Percentiles rank a stretch among this genome's conserved stretches.
Evolutionary conservation across 1,140 invertebrate species (phyloP).

Genomic region (Mycetomoellerius zeteki): DNA sequence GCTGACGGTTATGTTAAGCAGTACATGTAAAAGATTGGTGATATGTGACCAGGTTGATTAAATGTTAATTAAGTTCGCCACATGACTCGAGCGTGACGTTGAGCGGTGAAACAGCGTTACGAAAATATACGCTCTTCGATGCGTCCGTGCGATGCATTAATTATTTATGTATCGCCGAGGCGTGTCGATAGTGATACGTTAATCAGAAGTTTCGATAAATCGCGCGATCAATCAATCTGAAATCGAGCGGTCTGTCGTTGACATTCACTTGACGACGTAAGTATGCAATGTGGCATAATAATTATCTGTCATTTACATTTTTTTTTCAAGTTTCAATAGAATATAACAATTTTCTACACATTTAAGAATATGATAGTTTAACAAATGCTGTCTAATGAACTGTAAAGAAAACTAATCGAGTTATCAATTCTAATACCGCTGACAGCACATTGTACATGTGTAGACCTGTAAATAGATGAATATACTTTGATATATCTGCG

Average conservation of each 20-base stretch:
- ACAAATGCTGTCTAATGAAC: constrained; percentile 23
- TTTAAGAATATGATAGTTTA: background rate
- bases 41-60: constrained; percentile 21
- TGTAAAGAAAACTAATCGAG: constrained; percentile 21
- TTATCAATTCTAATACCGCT: constrained; percentile 4
- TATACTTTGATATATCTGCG: background rate
- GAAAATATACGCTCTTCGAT: background rate
- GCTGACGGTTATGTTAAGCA: background rate
- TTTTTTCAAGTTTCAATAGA: constrained; percentile 27
- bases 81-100: background rate
- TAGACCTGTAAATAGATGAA: background rate
- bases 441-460: constrained; percentile 5
- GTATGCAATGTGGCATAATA: background rate
- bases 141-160: constrained; percentile 33
- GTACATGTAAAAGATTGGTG: background rate
- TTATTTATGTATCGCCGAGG: constrained; percentile 40
- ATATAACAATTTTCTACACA: constrained; percentile 22
- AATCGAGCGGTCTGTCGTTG: background rate
- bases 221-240: constrained; percentile 42
- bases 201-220: constrained; percentile 42
- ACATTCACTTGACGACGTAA: constrained; percentile 27
- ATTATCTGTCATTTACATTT: constrained; percentile 40
- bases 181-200: constrained; percentile 43
- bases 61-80: constrained; percentile 35
- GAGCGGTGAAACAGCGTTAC: background rate